phyloP scores from a whole-genome alignment of 2,888 invertebrate species.

The Ctenicera cuprea region DNA sequence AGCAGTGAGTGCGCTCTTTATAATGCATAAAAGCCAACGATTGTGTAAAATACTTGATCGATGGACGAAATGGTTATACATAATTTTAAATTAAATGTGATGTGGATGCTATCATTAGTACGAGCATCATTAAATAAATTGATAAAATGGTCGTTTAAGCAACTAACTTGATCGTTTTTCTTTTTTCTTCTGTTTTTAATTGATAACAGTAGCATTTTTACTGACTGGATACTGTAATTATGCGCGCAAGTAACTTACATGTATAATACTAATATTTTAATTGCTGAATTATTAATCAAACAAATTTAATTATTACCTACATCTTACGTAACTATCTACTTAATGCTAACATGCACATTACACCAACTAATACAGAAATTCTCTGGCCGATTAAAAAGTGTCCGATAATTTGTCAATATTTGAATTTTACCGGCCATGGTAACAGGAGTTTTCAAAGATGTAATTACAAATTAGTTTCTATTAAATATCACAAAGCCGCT shows the following conservation, averaged over 20 bases:
- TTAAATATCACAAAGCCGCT: slow-evolving; percentile 11
- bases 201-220: background rate
- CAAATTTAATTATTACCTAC: background rate
- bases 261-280: slow-evolving; percentile 9
- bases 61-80: slow-evolving; percentile 6
- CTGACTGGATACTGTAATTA: background rate
- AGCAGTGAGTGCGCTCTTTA: slow-evolving; percentile 9
- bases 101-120: slow-evolving; percentile 18
- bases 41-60: slow-evolving; percentile 18
- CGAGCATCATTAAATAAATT: slow-evolving; percentile 17
- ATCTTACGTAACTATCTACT: slow-evolving; percentile 4
- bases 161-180: slow-evolving; percentile 2
- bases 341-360: background rate
- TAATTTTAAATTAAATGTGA: slow-evolving; percentile 9
- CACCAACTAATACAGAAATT: background rate
- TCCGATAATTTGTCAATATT: background rate
- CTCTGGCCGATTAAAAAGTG: slow-evolving; percentile 10
- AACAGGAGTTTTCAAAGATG: slow-evolving; percentile 1
- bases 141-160: slow-evolving; percentile 10
- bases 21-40: slow-evolving; percentile 3
- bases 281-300: slow-evolving; percentile 17
- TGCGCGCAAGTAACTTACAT: background rate
- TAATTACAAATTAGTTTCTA: slow-evolving; percentile 13
- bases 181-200: background rate
- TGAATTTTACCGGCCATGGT: background rate